Percentiles rank a stretch among this genome's conserved stretches.
These are phyloP conservation scores for Dione juno DNA, from an alignment of 2,888 invertebrate genomes.

Conservation along the genomic window DNA sequence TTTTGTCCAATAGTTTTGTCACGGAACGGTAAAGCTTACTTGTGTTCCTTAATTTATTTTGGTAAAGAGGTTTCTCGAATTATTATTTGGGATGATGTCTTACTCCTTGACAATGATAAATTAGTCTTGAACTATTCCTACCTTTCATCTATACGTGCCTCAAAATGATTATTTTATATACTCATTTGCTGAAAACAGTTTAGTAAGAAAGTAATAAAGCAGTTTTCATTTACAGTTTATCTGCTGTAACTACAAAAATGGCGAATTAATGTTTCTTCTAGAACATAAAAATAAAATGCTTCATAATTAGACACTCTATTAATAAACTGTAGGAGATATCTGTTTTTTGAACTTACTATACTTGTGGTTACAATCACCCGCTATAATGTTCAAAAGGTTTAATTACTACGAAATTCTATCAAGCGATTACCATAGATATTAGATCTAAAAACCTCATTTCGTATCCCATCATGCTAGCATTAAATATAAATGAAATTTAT, in stretches of 20 bases:
- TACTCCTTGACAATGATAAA: conserved; percentile 31
- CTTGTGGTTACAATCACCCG: conserved; percentile 18
- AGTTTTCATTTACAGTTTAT: too few relatives aligned
- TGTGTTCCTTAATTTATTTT: conserved; percentile 20
- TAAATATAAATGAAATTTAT: conserved; percentile 1
- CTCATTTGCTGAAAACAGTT: too few relatives aligned
- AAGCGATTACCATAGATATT: conserved; percentile 41
- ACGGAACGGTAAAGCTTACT: background rate
- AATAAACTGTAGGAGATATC: background rate
- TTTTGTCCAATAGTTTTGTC: background rate
- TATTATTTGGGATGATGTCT: conserved; percentile 3
- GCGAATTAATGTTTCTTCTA: too few relatives aligned
- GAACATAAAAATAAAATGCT: too few relatives aligned
- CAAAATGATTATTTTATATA: too few relatives aligned
- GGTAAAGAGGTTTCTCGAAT: conserved; percentile 21
- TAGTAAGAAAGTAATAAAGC: too few relatives aligned
- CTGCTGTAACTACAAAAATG: too few relatives aligned
- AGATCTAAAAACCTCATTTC: conserved; percentile 26
- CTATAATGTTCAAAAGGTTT: conserved; percentile 28
- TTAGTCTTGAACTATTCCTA: conserved; percentile 9
- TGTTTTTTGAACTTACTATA: background rate
- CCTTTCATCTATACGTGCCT: too few relatives aligned
- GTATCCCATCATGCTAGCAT: background rate
- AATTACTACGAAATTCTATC: conserved; percentile 34
- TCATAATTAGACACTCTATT: too few relatives aligned